Evolutionary conservation across 1,140 invertebrate species (phyloP).

Genomic region (Oryzaephilus surinamensis): DNA sequence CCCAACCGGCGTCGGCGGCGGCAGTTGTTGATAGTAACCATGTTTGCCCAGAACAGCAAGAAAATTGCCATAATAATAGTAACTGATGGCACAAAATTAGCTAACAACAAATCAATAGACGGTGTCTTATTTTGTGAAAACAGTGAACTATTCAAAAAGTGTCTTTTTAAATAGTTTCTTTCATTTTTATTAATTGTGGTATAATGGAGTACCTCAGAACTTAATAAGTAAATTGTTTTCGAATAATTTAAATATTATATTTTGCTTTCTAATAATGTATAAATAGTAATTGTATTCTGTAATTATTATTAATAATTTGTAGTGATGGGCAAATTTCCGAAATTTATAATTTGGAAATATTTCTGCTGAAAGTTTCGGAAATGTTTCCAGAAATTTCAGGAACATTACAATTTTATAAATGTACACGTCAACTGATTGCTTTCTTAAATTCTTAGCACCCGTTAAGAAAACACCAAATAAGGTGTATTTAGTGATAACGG

Average conservation of each 20-base stretch:
- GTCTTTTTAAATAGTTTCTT: conserved; percentile 13
- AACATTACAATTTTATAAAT: too few species aligned
- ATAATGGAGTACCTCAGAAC: conserved; percentile 13
- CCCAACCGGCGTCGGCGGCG: conserved; percentile 27
- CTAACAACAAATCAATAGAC: conserved; percentile 6
- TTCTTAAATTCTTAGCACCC: too few species aligned
- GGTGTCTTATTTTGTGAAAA: conserved; percentile 15
- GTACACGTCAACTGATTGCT: too few species aligned
- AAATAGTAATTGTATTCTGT: too few species aligned
- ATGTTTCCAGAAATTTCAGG: too few species aligned
- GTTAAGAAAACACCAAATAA: too few species aligned
- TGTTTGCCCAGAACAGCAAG: conserved; percentile 37
- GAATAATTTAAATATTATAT: too few species aligned
- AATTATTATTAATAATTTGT: too few species aligned
- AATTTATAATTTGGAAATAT: too few species aligned
- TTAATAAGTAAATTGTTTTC: conserved; percentile 17
- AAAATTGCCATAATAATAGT: conserved; percentile 36
- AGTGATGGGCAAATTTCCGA: too few species aligned
- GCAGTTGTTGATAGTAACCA: conserved; percentile 16
- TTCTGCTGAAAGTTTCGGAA: too few species aligned
- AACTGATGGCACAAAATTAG: conserved; percentile 35
- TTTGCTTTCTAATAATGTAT: conserved; percentile 9
- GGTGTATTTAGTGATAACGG: too few species aligned
- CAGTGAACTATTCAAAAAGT: conserved; percentile 10
- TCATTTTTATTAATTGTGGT: conserved; percentile 9